Conservation (phyloP, 2,113 vertebrate genomes). For the Oreochromis niloticus region DNA sequence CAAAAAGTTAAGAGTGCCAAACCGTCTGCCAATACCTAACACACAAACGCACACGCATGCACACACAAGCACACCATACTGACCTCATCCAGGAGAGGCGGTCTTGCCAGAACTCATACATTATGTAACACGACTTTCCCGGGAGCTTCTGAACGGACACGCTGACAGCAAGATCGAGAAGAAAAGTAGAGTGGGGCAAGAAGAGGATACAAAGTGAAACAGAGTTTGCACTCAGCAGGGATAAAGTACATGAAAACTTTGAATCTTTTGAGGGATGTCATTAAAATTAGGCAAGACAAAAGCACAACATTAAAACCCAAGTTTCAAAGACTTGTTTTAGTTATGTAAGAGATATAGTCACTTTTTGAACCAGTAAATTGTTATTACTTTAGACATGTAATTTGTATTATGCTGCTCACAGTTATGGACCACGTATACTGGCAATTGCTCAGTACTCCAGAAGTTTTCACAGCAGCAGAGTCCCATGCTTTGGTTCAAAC, state of each 20-base stretch:
- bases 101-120: slow-evolving; percentile 93
- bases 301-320: neutral
- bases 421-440: neutral
- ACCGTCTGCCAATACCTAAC: slow-evolving; percentile 46
- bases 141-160: slow-evolving; percentile 85
- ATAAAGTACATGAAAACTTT: neutral
- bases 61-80: slow-evolving; percentile 22
- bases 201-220: neutral
- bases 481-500: neutral
- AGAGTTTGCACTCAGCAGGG: neutral
- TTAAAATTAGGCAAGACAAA: neutral
- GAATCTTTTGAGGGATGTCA: neutral
- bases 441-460: neutral
- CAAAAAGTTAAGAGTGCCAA: slow-evolving; percentile 49
- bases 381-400: neutral
- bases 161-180: slow-evolving; percentile 56
- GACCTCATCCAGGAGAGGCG: slow-evolving; percentile 94
- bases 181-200: slow-evolving; percentile 13
- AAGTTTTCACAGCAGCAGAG: neutral
- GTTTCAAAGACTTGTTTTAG: neutral
- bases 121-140: slow-evolving; percentile 81
- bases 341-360: rapidly evolving
- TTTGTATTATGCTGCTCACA: neutral
- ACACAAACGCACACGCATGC: slow-evolving; percentile 9
- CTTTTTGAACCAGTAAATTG: neutral